Evolutionary conservation across 2,888 invertebrate species (phyloP).

Genomic region (Anarsia innoxiella): DNA sequence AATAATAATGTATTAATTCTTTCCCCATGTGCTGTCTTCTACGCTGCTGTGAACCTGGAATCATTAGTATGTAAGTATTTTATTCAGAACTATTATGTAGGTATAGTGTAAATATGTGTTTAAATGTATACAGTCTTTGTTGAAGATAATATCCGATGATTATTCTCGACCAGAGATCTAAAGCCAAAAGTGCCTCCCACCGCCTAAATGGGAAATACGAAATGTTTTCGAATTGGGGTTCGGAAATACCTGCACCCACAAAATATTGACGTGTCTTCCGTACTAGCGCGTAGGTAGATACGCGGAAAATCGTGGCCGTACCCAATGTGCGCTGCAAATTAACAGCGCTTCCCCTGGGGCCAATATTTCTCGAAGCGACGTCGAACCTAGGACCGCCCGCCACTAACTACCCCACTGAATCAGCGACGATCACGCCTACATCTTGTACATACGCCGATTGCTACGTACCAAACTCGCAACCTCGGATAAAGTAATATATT

Average conservation of each 20-base stretch:
- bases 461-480: slow-evolving; percentile 52
- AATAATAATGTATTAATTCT: slow-evolving; percentile 22
- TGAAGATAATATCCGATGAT: no score
- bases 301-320: slow-evolving; percentile 61
- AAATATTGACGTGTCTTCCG: slow-evolving; percentile 35
- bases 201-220: slow-evolving; percentile 3
- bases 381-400: slow-evolving; percentile 68
- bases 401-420: slow-evolving; percentile 73
- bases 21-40: slow-evolving; percentile 23
- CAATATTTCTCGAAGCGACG: slow-evolving; percentile 70
- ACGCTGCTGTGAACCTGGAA: slow-evolving; percentile 18
- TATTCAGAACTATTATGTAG: no score
- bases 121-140: no score
- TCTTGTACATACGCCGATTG: slow-evolving; percentile 71
- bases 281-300: slow-evolving; percentile 33
- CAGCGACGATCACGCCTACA: slow-evolving; percentile 74
- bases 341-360: slow-evolving; percentile 66
- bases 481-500: slow-evolving; percentile 62
- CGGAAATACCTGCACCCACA: slow-evolving; percentile 34
- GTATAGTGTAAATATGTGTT: no score
- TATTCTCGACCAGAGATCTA: no score
- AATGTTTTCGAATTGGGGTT: slow-evolving; percentile 23
- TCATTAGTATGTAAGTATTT: slow-evolving; percentile 58
- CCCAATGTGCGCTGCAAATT: slow-evolving; percentile 65
- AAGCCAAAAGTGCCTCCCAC: no score